Base-by-base conservation (phyloP, 2,888 invertebrate species). In the Latheticus oryzae region DNA sequence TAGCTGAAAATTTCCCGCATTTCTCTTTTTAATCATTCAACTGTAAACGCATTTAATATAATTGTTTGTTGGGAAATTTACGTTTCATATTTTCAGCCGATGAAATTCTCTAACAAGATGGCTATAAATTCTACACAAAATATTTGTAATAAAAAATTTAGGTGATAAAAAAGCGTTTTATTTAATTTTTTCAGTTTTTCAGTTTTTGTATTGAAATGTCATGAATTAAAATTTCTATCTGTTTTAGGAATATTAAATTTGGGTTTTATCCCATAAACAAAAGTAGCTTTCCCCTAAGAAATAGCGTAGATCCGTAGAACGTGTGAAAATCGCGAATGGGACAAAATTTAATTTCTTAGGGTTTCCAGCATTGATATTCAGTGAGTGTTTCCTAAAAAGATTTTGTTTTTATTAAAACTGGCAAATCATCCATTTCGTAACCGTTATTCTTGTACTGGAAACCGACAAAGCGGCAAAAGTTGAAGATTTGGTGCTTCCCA, bases 401-500 rank as follows among this genome's bases (percentile, higher is more conserved):
- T 48, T 48, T 48, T 35, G 15, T 37, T 38, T 38, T 5, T 47
- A 47, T 48, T 48, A 48, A 48, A 30, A 32, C 15, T 47, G 11
- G 5, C 19, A 61, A 63, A 60, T 50, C 56, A 56, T 58, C 42
- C 43, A 58, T 47, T 30, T 54, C 38, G 16, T 9, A 60, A 57
- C 64, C 66, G 55, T 66, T 67, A 65, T 64, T 61, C 61, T 57
- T 43, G 43, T 59, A 59, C n/a, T n/a, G n/a, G n/a, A n/a, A n/a
- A n/a, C n/a, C n/a, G n/a, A n/a, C n/a, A n/a, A n/a, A n/a, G n/a
- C n/a, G n/a, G n/a, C n/a, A n/a, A n/a, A n/a, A n/a, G n/a, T n/a
- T n/a, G n/a, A n/a, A n/a, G n/a, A n/a, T 65, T 64, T 55, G 58
- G 60, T 63, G 61, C 59, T 62, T 59, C 63, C 62, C 63, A 64